These are phyloP conservation scores for Thalassaphorura encarpata DNA, from an alignment of 1,140 invertebrate genomes.

Conservation along the genomic window DNA sequence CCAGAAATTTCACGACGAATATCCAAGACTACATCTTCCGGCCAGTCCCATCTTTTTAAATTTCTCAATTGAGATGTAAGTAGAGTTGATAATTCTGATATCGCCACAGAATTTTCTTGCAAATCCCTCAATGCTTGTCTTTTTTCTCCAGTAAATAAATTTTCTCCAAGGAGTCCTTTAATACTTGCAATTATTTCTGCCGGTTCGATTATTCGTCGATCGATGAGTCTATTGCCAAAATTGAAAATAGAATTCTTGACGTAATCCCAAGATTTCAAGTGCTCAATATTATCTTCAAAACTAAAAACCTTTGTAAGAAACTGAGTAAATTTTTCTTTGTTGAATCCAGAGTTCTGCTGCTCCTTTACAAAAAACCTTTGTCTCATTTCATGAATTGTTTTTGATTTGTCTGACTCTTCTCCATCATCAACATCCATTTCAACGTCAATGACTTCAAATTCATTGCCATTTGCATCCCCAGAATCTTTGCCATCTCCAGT, in stretches of 20 bases:
- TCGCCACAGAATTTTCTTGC: conserved; percentile 7
- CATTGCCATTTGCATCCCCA: too few relatives aligned
- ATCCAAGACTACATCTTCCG: conserved; percentile 9
- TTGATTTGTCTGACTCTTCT: conserved; percentile 2
- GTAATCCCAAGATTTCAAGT: neutral
- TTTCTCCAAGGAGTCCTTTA: conserved; percentile 6
- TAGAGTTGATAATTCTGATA: conserved; percentile 14
- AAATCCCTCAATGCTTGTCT: conserved; percentile 8
- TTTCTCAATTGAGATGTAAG: conserved; percentile 14
- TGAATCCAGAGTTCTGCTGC: neutral
- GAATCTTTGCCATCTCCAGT: neutral
- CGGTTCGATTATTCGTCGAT: neutral
- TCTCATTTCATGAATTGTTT: conserved; percentile 9
- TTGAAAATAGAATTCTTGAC: neutral
- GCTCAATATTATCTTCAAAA: neutral
- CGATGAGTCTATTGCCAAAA: neutral
- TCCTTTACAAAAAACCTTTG: conserved; percentile 2
- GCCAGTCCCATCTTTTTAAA: conserved; percentile 13
- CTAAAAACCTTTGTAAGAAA: conserved; percentile 5
- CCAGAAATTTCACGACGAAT: conserved; percentile 12
- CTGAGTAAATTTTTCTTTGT: conserved; percentile 2
- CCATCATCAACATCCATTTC: too few relatives aligned
- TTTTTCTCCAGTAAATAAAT: conserved; percentile 13
- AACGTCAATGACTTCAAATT: too few relatives aligned
- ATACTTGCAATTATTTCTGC: conserved; percentile 8